Base-by-base conservation (phyloP, 2,797 vertebrate genomes). In the Cygnus olor region DNA sequence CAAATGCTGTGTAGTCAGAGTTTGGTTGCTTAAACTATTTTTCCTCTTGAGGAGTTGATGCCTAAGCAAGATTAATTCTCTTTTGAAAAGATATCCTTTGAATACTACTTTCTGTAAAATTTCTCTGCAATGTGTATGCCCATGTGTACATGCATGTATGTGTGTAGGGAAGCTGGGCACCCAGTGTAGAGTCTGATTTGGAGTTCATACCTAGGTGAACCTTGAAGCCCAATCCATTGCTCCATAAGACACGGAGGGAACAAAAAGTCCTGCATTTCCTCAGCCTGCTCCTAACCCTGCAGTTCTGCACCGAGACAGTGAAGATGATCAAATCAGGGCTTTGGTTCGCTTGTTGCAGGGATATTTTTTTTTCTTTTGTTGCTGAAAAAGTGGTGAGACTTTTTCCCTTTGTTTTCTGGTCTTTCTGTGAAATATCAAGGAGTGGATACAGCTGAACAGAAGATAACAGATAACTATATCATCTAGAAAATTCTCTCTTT, bases 251-350 rank as follows among this genome's bases (percentile, higher is more conserved):
- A 53, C 0, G 0, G 18, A 88, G 40, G 28, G 88, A 88, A 91
- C 53, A 85, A 36, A 56, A 44, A 68, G 86, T 42, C 91, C 74
- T 32, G 8, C 42, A 17, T 49, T 28, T 69, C 38, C 66, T 73
- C 36, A 0, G 1, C 53, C 64, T 34, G 47, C 44, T 88, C 56
- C 74, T 30, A 70, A 20, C 63, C 91, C 91, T 85, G 64, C 1
- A 0, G 80, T 3, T 0, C 56, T 68, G 42, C 73, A 85, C 54
- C n/a, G n/a, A 32, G 93, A 96, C 88, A 95, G 80, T 80, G 86
- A 95, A 49, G 74, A 85, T 87, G 71, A 97, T 90, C 66, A 77
- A 90, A 96, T 90, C 68, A 94, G 51, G 42, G 34, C 60, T 45
- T 89, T 89, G 88, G 12, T 2, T 92, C 83, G 60, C 30, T 95